phyloP scores from a whole-genome alignment of 2,888 invertebrate species.

The Cephus sareptanus region DNA sequence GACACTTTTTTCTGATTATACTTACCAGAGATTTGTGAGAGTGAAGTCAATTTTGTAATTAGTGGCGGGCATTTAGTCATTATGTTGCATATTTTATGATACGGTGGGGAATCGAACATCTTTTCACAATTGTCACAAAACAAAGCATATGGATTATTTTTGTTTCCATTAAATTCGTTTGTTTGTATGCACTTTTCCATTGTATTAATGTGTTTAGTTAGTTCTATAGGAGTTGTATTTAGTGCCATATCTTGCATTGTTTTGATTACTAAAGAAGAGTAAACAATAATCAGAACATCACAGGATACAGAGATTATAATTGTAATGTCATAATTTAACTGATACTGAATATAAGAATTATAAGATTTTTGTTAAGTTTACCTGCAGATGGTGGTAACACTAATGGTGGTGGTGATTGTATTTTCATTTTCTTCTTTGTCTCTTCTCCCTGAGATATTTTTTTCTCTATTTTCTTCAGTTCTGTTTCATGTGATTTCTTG shows the following conservation, averaged over 20 bases:
- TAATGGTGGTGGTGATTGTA: slow-evolving; percentile 5
- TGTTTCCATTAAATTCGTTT: slow-evolving; percentile 36
- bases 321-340: neutral
- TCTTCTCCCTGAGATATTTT: neutral
- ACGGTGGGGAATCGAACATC: slow-evolving; percentile 29
- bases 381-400: neutral
- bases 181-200: slow-evolving; percentile 32
- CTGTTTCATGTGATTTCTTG: slow-evolving; percentile 21
- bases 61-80: slow-evolving; percentile 42
- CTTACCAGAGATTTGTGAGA: slow-evolving; percentile 30
- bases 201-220: slow-evolving; percentile 12
- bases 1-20: neutral
- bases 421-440: slow-evolving; percentile 22
- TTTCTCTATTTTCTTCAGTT: slow-evolving; percentile 21
- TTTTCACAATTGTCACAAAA: slow-evolving; percentile 47
- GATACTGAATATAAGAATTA: neutral
- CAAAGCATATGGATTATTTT: slow-evolving; percentile 42
- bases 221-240: slow-evolving; percentile 16
- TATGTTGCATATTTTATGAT: slow-evolving; percentile 44
- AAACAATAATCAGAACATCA: neutral
- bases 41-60: slow-evolving; percentile 31
- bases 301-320: neutral
- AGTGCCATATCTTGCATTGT: slow-evolving; percentile 18
- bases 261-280: neutral
- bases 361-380: neutral